phyloP scores from a whole-genome alignment of 2,113 vertebrate genomes.

The Cheilinus undulatus region DNA sequence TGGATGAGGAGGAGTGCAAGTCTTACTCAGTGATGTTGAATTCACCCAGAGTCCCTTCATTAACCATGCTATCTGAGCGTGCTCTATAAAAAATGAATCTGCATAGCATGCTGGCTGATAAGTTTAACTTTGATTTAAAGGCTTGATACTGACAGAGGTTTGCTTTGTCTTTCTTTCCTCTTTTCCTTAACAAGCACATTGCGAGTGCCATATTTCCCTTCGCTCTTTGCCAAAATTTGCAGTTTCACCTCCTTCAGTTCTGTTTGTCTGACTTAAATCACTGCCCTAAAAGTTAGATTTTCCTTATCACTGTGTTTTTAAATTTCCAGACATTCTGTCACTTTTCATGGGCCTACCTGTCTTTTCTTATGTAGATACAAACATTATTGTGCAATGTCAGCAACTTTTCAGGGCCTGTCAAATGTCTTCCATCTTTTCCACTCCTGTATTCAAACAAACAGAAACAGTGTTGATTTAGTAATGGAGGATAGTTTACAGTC shows the following conservation, averaged over 20 bases:
- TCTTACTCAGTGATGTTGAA: constrained; percentile 26
- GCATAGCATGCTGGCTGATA: not conserved
- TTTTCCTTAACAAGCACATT: not conserved
- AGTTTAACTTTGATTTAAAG: not conserved
- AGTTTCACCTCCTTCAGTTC: not conserved
- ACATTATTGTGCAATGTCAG: not conserved
- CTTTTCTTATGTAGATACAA: not conserved
- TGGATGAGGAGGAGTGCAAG: constrained; percentile 52
- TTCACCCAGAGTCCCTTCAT: constrained; percentile 3
- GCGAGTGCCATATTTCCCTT: not conserved
- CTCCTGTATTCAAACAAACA: not conserved
- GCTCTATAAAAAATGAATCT: constrained; percentile 9
- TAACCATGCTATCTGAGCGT: not conserved
- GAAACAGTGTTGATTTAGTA: no score
- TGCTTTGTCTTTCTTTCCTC: not conserved
- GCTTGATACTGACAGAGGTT: not conserved
- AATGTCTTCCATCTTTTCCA: not conserved
- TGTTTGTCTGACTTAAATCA: not conserved
- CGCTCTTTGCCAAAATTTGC: not conserved
- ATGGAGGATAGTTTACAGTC: no score
- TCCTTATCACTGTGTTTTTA: no score
- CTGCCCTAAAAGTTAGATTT: no score
- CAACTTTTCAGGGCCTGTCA: not conserved
- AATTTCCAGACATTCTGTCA: not conserved
- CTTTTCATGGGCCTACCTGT: not conserved